Percentiles rank a stretch among this genome's conserved stretches.
Evolutionary conservation across 2,888 invertebrate species (phyloP).

Genomic region (Ophion slaviceki): DNA sequence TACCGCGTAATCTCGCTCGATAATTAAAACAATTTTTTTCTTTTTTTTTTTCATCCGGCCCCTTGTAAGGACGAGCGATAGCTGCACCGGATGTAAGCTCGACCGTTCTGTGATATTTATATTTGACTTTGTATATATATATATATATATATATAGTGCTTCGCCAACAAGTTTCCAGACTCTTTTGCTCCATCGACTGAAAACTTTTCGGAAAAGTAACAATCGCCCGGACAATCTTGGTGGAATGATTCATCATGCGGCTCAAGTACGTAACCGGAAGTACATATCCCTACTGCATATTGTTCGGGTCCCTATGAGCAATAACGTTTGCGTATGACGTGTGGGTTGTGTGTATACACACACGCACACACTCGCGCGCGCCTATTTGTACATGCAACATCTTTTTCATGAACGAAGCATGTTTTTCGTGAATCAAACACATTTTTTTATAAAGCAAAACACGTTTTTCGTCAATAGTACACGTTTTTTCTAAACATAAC

Average conservation of each 20-base stretch:
- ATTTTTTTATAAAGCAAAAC: too few species aligned
- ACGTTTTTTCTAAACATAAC: too few species aligned
- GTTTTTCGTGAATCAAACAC: too few species aligned
- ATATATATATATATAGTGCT: conserved; percentile 4
- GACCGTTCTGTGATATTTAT: conserved; percentile 4
- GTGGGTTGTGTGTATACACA: not conserved
- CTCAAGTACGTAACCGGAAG: conserved; percentile 57
- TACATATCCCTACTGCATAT: not conserved
- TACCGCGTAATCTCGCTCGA: not conserved
- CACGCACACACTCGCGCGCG: too few species aligned
- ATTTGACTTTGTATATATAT: not conserved
- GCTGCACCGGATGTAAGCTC: conserved; percentile 28
- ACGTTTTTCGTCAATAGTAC: too few species aligned
- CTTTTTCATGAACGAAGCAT: too few species aligned
- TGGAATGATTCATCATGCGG: conserved; percentile 66
- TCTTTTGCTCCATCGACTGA: not conserved
- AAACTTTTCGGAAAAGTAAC: conserved; percentile 9
- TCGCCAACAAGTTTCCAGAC: conserved; percentile 38
- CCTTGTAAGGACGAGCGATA: conserved; percentile 8
- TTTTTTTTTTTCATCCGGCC: not conserved
- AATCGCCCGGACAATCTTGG: conserved; percentile 24
- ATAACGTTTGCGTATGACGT: not conserved
- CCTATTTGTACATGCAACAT: too few species aligned
- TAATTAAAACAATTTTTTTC: not conserved
- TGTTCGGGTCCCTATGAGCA: not conserved